Evolutionary conservation across 1,140 invertebrate species (phyloP), one percentile per base, ranked within the genome.

Genomic region (Platyscapa corneri): DNA sequence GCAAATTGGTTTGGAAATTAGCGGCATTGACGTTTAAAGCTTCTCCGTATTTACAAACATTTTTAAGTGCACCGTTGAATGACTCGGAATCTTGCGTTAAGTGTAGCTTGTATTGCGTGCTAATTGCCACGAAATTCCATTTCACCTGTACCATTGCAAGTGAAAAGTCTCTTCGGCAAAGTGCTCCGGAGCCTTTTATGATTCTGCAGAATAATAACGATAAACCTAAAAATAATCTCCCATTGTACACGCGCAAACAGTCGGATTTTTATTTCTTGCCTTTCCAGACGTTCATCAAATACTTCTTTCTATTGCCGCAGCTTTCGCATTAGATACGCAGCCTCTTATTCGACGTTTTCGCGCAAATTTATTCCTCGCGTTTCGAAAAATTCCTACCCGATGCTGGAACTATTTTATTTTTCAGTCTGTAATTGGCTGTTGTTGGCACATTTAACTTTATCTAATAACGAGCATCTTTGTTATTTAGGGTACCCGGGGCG

Each of bases 1-100:
- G 32, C 39, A 46, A 49, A 75, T 30, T 75, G 42, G 20, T 75
- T 75, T 75, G 20, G 42, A 46, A 75, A 75, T 70, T 70, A 37
- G 67, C 67, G 34, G 18, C 18, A 32, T 8, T 30, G 18, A 20
- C 16, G 67, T 3, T 70, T 39, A 0, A 1, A 20, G 67, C 67
- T 67, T 34, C 27, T 30, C 14, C 16, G 30, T 34, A 34, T 67
- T 67, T 30, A 16, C 65, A 32, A 18, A 18, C 14, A 20, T 23
- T 70, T 70, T 70, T 39, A 70, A 70, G n/a, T 20, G 32, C 67
- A 23, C 16, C 32, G 8, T 70, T 30, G 10, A 16, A 0, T 70
- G 14, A 37, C 18, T 70, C 32, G 34, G 32, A 20, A 23, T 70
- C 67, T 34, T 70, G 34, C 20, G 32, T 70, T 70, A 20, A 30